Evolutionary conservation across 2,797 vertebrate species (phyloP).

Genomic region (Alfaro cultratus): DNA sequence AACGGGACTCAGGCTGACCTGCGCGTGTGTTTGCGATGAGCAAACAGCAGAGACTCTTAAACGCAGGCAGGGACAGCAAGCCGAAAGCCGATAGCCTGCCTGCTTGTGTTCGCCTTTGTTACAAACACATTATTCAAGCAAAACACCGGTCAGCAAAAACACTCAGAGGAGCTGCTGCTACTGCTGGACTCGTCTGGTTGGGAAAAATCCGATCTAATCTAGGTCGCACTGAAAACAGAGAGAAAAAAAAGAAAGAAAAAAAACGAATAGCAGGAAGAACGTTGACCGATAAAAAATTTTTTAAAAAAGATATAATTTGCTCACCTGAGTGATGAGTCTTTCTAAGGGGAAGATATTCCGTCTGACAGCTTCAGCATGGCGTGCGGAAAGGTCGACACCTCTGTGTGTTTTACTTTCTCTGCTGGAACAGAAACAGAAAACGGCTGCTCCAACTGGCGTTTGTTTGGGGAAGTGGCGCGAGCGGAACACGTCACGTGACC

Average conservation of each 20-base stretch:
- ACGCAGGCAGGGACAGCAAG: not conserved
- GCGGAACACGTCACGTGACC: constrained; percentile 35
- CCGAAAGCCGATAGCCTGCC: not conserved
- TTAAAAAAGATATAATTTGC: rapidly evolving
- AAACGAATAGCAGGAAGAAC: not conserved
- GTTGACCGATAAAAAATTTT: not conserved
- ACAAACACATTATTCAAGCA: constrained; percentile 58
- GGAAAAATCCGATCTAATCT: constrained; percentile 3
- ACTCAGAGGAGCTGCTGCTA: not conserved
- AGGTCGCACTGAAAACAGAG: not conserved
- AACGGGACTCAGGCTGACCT: not conserved
- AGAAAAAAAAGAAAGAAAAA: no score
- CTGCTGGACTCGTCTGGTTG: constrained; percentile 12
- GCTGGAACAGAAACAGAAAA: not conserved
- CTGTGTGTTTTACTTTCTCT: not conserved
- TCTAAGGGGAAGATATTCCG: not conserved
- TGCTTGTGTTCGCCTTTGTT: constrained; percentile 40
- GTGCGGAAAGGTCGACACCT: not conserved
- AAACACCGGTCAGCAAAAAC: constrained; percentile 26
- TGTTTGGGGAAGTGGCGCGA: constrained; percentile 59
- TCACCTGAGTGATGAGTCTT: constrained; percentile 22
- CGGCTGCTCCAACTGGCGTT: constrained; percentile 4
- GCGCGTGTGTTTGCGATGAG: not conserved
- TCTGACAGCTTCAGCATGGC: not conserved
- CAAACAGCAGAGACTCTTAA: not conserved